Evolutionary conservation across 2,888 invertebrate species (phyloP).

Genomic region (Chrysodeixis includens): DNA sequence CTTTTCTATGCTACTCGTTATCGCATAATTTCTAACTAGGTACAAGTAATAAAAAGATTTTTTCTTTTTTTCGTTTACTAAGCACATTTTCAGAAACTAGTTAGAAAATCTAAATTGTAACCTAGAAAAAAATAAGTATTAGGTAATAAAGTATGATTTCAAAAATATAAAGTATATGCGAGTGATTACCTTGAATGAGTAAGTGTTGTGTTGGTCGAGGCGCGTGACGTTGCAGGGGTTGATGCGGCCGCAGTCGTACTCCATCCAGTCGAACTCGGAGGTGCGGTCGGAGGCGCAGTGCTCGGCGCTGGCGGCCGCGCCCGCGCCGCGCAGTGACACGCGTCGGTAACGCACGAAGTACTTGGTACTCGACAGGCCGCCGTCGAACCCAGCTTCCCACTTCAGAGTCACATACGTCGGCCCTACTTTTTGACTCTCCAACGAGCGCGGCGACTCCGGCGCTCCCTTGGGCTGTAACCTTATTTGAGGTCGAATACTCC

Average conservation of each 20-base stretch:
- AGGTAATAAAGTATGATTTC: neutral
- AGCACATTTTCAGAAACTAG: neutral
- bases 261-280: constrained; percentile 92
- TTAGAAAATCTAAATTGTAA: neutral
- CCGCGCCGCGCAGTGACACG: constrained; percentile 88
- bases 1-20: constrained; percentile 4
- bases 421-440: constrained; percentile 93
- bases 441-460: constrained; percentile 94
- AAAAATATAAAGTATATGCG: neutral
- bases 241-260: constrained; percentile 95
- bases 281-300: constrained; percentile 74
- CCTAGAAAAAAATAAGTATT: too few species aligned
- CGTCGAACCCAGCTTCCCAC: constrained; percentile 97
- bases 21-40: neutral
- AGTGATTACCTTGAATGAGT: constrained; percentile 93
- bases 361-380: constrained; percentile 95
- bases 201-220: constrained; percentile 95
- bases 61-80: neutral
- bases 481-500: constrained; percentile 93
- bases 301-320: constrained; percentile 80
- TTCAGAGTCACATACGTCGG: constrained; percentile 94
- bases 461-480: constrained; percentile 95
- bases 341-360: constrained; percentile 95
- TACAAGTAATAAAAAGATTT: neutral
- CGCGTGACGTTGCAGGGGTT: constrained; percentile 97